A percentile compares a stretch with the other conserved stretches of the same genome.
Conservation (phyloP, 2,113 vertebrate genomes). For the Gavia stellata region DNA sequence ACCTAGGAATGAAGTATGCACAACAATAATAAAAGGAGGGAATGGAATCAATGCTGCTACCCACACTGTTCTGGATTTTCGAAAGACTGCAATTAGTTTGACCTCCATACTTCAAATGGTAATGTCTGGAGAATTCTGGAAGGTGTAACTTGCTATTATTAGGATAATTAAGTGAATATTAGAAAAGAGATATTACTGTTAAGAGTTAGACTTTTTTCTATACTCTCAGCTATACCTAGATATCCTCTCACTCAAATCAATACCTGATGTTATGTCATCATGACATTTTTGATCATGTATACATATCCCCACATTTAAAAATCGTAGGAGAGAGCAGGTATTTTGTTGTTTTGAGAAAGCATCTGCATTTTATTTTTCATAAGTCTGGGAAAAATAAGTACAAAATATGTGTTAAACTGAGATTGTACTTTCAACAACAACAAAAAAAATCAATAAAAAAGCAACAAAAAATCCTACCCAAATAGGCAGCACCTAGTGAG, state of each 20-base stretch:
- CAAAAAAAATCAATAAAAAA: conserved; percentile 58
- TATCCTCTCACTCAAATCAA: neutral
- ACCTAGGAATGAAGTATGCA: conserved; percentile 15
- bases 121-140: conserved; percentile 11
- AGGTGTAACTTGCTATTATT: neutral
- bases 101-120: neutral
- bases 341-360: conserved; percentile 8
- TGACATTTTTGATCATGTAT: conserved; percentile 3
- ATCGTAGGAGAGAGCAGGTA: neutral
- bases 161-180: neutral
- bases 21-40: conserved; percentile 2
- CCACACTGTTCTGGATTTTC: neutral
- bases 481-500: conserved; percentile 71
- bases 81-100: neutral
- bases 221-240: neutral
- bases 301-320: neutral
- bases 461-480: conserved; percentile 53
- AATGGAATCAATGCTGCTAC: neutral
- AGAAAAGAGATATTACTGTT: neutral
- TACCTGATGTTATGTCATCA: neutral
- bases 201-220: neutral
- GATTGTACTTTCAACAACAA: conserved; percentile 44
- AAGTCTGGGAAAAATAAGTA: conserved; percentile 32
- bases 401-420: conserved; percentile 48
- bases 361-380: neutral